phyloP scores from a whole-genome alignment of 2,888 invertebrate species.

The Diogma glabrata region DNA sequence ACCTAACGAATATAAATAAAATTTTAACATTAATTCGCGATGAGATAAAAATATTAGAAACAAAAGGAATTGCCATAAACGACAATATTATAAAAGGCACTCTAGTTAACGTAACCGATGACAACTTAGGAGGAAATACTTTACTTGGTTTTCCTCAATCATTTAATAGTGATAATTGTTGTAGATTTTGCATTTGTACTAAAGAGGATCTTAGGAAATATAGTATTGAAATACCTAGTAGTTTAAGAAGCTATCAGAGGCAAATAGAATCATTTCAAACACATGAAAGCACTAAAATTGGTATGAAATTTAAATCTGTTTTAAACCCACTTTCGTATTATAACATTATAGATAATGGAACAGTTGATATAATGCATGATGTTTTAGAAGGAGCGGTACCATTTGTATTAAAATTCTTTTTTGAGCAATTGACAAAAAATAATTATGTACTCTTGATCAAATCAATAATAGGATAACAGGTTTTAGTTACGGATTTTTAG shows the following conservation, averaged over 20 bases:
- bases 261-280: not conserved
- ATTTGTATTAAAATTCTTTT: constrained; percentile 6
- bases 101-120: not conserved
- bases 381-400: constrained; percentile 9
- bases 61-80: not conserved
- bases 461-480: not conserved
- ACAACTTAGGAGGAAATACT: constrained; percentile 12
- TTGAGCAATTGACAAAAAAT: not conserved
- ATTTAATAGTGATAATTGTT: constrained; percentile 8
- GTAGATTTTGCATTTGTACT: constrained; percentile 4
- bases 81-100: not conserved
- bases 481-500: constrained; percentile 2
- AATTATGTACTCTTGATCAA: constrained; percentile 4
- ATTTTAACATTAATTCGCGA: constrained; percentile 3
- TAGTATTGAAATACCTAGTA: not conserved
- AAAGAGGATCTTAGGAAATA: not conserved
- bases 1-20: constrained; percentile 1
- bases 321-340: not conserved
- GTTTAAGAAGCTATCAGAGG: not conserved
- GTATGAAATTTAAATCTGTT: constrained; percentile 5
- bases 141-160: constrained; percentile 8
- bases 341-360: constrained; percentile 4
- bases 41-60: constrained; percentile 6
- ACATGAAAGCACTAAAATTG: not conserved
- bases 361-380: constrained; percentile 11